Evolutionary conservation across 2,888 invertebrate genomes (phyloP).

Genomic region (Harpagoxenus sublaevis): DNA sequence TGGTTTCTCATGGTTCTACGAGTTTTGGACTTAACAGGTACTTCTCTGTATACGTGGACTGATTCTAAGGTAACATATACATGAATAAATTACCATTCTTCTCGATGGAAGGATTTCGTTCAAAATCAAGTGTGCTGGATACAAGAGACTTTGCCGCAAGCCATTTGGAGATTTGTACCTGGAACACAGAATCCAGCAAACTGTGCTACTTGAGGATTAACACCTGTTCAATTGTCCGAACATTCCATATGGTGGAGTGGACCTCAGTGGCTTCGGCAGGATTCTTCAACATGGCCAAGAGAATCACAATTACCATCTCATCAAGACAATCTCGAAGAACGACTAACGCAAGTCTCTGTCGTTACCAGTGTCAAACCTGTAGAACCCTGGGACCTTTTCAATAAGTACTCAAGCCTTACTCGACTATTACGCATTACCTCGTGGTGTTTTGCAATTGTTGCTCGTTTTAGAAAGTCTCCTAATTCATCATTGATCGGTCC

Average conservation of each 20-base stretch:
- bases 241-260: background rate
- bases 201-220: background rate
- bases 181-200: constrained; percentile 47
- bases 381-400: background rate
- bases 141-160: background rate
- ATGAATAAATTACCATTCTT: background rate
- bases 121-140: background rate
- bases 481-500: too few relatives aligned
- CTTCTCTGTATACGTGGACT: background rate
- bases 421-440: background rate
- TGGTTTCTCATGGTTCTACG: background rate
- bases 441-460: too few relatives aligned
- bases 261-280: background rate
- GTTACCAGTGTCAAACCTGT: too few relatives aligned
- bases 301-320: fast-evolving
- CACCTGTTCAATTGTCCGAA: fast-evolving
- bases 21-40: too few relatives aligned
- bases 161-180: constrained; percentile 60
- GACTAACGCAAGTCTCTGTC: background rate
- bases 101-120: background rate
- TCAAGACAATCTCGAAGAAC: background rate
- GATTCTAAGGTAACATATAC: background rate
- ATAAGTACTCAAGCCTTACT: background rate
- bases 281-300: background rate
- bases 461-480: too few relatives aligned